Evolutionary conservation across 1,140 invertebrate genomes (phyloP), one percentile per base, ranked within the genome.

Genomic region (Hylaeus anthracinus): DNA sequence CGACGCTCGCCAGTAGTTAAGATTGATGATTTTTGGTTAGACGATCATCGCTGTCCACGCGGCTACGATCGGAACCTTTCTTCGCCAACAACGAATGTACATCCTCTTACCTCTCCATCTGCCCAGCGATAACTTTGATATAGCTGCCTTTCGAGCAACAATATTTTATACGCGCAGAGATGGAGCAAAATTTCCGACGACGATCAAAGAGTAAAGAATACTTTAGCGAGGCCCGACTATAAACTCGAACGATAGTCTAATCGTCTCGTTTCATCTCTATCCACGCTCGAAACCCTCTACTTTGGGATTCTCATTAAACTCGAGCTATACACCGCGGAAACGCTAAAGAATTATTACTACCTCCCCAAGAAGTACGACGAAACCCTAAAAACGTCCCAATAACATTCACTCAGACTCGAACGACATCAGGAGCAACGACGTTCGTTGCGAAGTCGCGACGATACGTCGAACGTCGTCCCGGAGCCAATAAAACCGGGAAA

Each of bases 1-100:
- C 70, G 70, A 58, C 39, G 41, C 53, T 15, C 5, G 43, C 45
- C 45, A 8, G 26, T 79, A 64, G 48, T 72, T 64, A 12, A 73
- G 77, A 79, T 79, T 65, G 77, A 79, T 79, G 77, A 26, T 63
- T 56, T 43, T 41, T 51, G 39, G 70, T 51, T 39, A 15, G 69
- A 64, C 61, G 60, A 48, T 64, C 67, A 79, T 72, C 67, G 60
- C 48, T 53, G 76, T 55, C 64, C 43, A 45, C 55, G 55, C 15
- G 65, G 26, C n/a, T 45, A 14, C 75, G 74, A 69, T 56, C 55
- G 58, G 69, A 53, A 10, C 26, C 41, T 56, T 69, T 67, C 51
- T 58, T 76, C 15, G 51, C 60, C 51, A 8, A 39, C 26, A 45
- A 5, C 41, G 14, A 58, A 60, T 51, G 51, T 75, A 55, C 56